Base-by-base conservation (phyloP, 2,113 vertebrate genomes). In the Myotis yumanensis region DNA sequence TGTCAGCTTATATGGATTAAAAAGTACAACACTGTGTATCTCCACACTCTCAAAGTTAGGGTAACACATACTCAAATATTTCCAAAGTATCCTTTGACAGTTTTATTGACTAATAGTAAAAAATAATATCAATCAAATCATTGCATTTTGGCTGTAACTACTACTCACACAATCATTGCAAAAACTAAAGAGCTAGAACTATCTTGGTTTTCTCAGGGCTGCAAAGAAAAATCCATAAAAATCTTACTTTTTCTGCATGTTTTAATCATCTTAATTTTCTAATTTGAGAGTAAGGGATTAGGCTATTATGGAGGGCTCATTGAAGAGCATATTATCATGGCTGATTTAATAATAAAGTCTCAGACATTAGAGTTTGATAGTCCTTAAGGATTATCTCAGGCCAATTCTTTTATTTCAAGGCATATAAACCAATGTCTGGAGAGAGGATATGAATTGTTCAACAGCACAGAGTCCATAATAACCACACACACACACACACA, bases 1-100 rank as follows among this genome's bases (percentile, higher is more conserved):
- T 71, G 66, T 97, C 91, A 89, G 51, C 92, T 95, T 91, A 86
- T 57, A 89, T 93, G 82, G 94, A 94, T 95, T 92, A 89, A 94
- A 86, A 91, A 96, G 71, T 40, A 88, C 68, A 95, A 91, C 12
- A 87, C 69, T 35, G 37, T 75, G 17, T 57, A 87, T 80, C 86
- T 92, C n/a, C 72, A 77, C 7, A 76, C 43, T 57, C 46, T 90
- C 80, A 76, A n/a, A 87, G 86, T 89, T 96, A 89, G 37, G 4
- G n/a, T 5, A 95, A 59, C 90, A 75, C 30, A 11, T 54, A 91
- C 35, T 43, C 16, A 46, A 73, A 84, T 72, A 94, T 46, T 91
- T 90, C 57, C 12, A 16, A 93, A 94, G 64, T 89, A 79, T 82
- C 90, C 66, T 76, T 59, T 80, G 30, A 75, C 86, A 40, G 37